Conservation (phyloP, 2,113 vertebrate genomes). For the Oreochromis niloticus region DNA sequence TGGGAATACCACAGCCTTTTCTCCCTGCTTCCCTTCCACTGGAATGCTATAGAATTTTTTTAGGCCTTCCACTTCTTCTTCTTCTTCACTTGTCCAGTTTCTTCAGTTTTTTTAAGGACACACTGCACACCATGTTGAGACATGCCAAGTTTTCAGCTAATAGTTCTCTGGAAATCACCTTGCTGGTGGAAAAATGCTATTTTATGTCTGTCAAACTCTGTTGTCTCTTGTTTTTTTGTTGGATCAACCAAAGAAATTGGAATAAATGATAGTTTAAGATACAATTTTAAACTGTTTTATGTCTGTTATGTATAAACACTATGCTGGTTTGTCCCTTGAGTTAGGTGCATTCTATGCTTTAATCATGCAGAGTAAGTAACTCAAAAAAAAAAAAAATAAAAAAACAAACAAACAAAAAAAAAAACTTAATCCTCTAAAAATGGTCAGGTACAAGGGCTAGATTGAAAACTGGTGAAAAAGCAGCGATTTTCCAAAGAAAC, state of each 20-base stretch:
- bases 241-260: not conserved
- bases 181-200: not conserved
- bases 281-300: not conserved
- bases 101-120: not conserved
- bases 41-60: not conserved
- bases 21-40: not conserved
- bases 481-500: not conserved
- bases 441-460: not conserved
- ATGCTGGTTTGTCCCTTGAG: not conserved
- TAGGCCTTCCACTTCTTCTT: not conserved
- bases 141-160: not conserved
- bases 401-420: not conserved
- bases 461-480: not conserved
- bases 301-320: not conserved
- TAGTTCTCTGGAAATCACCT: not conserved
- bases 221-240: not conserved
- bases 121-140: not conserved
- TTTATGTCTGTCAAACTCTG: not conserved
- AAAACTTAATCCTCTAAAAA: not conserved
- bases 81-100: not conserved
- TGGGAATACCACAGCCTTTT: not conserved
- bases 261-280: not conserved
- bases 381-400: not conserved
- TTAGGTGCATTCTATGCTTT: not conserved
- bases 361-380: not conserved